phyloP scores from a whole-genome alignment of 2,888 invertebrate species.

The Galerucella calmariensis region DNA sequence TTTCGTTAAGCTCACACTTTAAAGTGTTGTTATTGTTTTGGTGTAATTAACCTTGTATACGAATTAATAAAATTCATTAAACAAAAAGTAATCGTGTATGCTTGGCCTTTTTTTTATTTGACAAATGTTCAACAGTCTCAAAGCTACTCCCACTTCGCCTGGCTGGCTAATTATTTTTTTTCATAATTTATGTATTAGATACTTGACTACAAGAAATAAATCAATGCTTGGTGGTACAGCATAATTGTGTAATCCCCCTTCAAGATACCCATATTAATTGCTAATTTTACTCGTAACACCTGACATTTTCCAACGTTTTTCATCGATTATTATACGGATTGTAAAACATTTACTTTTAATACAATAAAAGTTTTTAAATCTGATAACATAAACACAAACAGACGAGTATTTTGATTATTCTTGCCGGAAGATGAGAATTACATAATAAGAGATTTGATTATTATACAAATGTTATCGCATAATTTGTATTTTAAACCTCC shows the following conservation, averaged over 20 bases:
- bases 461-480: too few species aligned
- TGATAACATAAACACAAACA: not conserved
- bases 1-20: too few species aligned
- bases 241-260: slow-evolving; percentile 13
- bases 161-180: slow-evolving; percentile 18
- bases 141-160: slow-evolving; percentile 9
- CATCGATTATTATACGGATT: not conserved
- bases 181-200: slow-evolving; percentile 17
- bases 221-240: slow-evolving; percentile 17
- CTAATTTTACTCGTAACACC: slow-evolving; percentile 9
- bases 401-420: not conserved
- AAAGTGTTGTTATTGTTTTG: not conserved
- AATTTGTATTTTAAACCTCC: too few species aligned
- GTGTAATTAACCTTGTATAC: not conserved
- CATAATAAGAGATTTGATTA: too few species aligned
- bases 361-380: not conserved
- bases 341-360: not conserved
- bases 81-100: not conserved
- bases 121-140: not conserved
- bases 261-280: slow-evolving; percentile 12
- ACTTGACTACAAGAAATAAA: slow-evolving; percentile 17
- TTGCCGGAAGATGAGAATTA: too few species aligned
- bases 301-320: slow-evolving; percentile 10
- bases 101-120: slow-evolving; percentile 4
- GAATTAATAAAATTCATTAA: not conserved